These are phyloP conservation scores for Acanthiza pusilla DNA, from an alignment of 2,797 vertebrate species.

Conservation along the genomic window DNA sequence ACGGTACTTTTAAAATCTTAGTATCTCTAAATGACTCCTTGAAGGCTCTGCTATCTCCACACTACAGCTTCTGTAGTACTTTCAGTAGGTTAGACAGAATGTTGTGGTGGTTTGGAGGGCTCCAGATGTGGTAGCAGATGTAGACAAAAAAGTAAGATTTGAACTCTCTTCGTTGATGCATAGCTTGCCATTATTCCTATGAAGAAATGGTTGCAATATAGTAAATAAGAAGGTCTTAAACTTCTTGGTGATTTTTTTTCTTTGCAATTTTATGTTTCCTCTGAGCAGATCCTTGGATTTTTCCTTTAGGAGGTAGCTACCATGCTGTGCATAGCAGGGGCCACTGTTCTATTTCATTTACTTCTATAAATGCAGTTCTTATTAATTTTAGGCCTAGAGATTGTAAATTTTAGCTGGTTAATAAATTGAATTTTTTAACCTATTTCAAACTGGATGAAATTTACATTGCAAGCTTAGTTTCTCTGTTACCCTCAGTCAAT, in stretches of 20 bases:
- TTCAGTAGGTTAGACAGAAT: neutral
- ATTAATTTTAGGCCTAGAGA: constrained; percentile 31
- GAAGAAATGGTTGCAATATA: neutral
- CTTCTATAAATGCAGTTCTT: constrained; percentile 42
- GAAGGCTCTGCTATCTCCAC: neutral
- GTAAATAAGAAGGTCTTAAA: neutral
- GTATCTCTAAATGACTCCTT: neutral
- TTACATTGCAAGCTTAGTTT: constrained; percentile 19
- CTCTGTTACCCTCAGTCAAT: constrained; percentile 13
- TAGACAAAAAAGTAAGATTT: neutral
- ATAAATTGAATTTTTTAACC: constrained; percentile 43
- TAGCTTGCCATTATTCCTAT: neutral
- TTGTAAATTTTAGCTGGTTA: constrained; percentile 27
- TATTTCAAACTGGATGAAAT: neutral
- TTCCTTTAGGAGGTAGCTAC: neutral
- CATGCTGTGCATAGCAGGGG: neutral
- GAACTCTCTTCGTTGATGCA: neutral
- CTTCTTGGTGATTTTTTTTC: neutral
- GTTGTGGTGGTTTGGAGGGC: neutral
- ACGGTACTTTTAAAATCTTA: neutral
- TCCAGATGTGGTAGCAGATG: neutral
- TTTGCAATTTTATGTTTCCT: neutral
- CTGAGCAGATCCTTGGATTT: constrained; percentile 23
- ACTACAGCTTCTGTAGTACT: neutral
- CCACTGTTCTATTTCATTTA: constrained; percentile 24